Conservation (phyloP, 2,113 vertebrate genomes). For the Apeltes quadracus region DNA sequence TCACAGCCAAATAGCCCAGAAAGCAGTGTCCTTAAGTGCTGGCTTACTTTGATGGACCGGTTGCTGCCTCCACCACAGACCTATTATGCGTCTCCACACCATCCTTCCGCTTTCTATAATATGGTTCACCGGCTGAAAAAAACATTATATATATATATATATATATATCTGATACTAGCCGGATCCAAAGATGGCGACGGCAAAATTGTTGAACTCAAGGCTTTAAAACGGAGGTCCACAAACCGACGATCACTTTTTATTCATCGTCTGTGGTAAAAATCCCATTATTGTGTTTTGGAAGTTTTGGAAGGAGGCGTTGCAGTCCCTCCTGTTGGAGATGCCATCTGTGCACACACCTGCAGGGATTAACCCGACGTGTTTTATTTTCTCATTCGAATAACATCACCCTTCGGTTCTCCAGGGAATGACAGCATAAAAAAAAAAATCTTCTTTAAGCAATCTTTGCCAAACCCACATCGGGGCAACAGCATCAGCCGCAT, state of each 20-base stretch:
- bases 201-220: not conserved
- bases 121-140: not conserved
- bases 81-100: not conserved
- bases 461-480: not conserved
- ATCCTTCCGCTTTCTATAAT: not conserved
- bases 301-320: not conserved
- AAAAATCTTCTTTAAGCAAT: not conserved
- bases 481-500: not conserved
- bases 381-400: slow-evolving; percentile 12
- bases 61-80: not conserved
- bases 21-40: not conserved
- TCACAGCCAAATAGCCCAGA: not conserved
- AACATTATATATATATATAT: too few relatives aligned
- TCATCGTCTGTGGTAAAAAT: not conserved
- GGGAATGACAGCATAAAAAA: not conserved
- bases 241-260: not conserved
- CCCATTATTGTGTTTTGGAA: not conserved
- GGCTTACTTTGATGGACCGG: too few relatives aligned
- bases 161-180: too few relatives aligned
- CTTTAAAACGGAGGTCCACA: not conserved
- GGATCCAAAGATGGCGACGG: not conserved
- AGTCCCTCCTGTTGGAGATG: not conserved
- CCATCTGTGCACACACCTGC: not conserved
- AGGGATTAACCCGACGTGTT: not conserved
- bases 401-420: not conserved